Base-by-base conservation (phyloP, 37 sponge, comb jelly and placozoan species). In the Halisarca cf. caerulea region DNA sequence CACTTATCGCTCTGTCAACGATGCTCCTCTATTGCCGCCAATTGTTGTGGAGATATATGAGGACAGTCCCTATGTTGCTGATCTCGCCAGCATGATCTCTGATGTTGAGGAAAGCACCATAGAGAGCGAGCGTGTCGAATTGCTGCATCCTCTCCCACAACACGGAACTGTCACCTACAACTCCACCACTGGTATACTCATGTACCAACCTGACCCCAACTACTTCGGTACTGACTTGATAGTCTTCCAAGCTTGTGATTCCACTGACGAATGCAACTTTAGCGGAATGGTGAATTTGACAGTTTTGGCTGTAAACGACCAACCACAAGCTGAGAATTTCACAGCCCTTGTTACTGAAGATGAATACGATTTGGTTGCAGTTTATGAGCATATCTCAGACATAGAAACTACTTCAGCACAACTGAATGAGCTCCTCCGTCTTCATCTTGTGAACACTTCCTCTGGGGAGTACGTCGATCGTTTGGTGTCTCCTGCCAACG, bases 101-200 rank as follows among this genome's bases (percentile, higher is more conserved):
- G 97, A 96, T 74, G 94, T 93, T 6, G 97, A 96, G 66, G 97
- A 96, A 21, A 85, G 80, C 17, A 70, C 32, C 21, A 82, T 91
- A 28, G 86, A 90, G 0, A 24, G 72, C 3, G 84, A 58, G 6
- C 83, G 80, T 37, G 68, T 93, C 30, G 53, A 37, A 0, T 42
- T 91, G 0, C 33, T 88, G 2, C 81, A 60, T 0, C 90, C 97
- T 20, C n/a, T 34, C 40, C 85, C 97, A 38, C 38, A 35, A 11
- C 37, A 60, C 24, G 97, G 97, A 25, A 25, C 64, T 28, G 97
- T 91, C 14, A 30, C 3, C 24, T 96, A 93, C 64, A 73, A 91
- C 78, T 40, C 18, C 20, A 51, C n/a, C 27, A 91, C 91, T 14
- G 97, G 97, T 3, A 59, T 86, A 9, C 55, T 96, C 18, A 78